Evolutionary conservation across 2,797 vertebrate genomes (phyloP).

Genomic region (Clarias fuscus): DNA sequence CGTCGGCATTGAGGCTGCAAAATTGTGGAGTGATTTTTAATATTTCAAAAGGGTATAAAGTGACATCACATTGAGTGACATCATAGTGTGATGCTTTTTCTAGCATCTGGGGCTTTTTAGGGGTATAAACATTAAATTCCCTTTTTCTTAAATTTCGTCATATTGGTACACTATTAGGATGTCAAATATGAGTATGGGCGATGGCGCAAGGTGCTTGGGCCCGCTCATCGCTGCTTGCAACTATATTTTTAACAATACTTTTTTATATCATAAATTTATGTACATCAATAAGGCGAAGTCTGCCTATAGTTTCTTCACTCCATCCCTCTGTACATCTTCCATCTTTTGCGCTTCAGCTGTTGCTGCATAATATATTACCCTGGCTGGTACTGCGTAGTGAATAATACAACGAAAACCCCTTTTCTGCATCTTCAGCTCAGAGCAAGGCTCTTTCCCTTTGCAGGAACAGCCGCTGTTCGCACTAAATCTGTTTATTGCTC

Average conservation of each 20-base stretch:
- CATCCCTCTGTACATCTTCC: neutral
- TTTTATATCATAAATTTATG: neutral
- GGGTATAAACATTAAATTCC: no score
- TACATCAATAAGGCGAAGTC: neutral
- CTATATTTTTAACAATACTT: neutral
- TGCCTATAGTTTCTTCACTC: neutral
- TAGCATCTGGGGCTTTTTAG: no score
- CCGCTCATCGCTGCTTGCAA: no score
- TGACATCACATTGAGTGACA: no score
- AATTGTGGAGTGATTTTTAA: no score
- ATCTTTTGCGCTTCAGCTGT: conserved; percentile 14
- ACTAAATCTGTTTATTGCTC: conserved; percentile 64
- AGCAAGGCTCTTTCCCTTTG: conserved; percentile 15
- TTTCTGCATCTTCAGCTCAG: conserved; percentile 18
- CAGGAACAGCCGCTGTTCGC: conserved; percentile 38
- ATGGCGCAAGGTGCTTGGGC: no score
- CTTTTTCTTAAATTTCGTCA: no score
- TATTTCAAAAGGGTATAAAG: no score
- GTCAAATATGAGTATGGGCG: no score
- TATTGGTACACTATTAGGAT: no score
- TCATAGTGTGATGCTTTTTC: no score
- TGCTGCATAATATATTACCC: conserved; percentile 31
- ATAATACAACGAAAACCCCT: conserved; percentile 9
- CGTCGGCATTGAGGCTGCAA: no score
- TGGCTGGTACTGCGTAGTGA: conserved; percentile 13